Evolutionary conservation across 2,113 vertebrate genomes (phyloP).

Genomic region (Tyrannus savana): DNA sequence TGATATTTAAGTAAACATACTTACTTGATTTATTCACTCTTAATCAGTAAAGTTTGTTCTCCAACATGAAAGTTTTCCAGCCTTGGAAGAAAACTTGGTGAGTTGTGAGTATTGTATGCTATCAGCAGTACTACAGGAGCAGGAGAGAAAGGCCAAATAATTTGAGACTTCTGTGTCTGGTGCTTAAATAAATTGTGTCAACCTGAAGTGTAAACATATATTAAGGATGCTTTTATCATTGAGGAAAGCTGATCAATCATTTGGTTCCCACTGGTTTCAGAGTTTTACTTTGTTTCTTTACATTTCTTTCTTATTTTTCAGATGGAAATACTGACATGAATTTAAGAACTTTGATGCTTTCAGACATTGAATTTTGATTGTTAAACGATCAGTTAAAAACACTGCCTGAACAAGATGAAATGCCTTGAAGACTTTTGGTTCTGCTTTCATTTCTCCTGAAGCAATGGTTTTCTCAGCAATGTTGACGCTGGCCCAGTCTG

Average conservation of each 20-base stretch:
- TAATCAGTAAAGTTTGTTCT: neutral
- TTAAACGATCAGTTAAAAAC: conserved; percentile 37
- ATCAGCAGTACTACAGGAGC: neutral
- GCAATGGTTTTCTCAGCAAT: conserved; percentile 83
- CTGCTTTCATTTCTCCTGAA: conserved; percentile 47
- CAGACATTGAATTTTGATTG: conserved; percentile 20
- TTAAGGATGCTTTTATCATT: neutral
- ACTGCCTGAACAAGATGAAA: conserved; percentile 59
- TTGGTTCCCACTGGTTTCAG: neutral
- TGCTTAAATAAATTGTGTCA: neutral
- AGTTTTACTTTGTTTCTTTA: neutral
- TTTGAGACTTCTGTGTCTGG: fast-evolving
- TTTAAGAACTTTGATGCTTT: conserved; percentile 57
- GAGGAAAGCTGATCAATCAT: neutral
- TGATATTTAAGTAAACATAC: neutral
- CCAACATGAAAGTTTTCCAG: neutral
- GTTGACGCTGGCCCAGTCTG: conserved; percentile 72
- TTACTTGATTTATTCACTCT: neutral
- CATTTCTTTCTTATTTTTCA: conserved; percentile 57
- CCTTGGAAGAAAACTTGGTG: neutral
- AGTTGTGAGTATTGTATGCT: neutral
- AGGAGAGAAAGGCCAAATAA: neutral
- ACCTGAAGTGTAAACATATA: neutral
- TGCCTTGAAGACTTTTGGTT: conserved; percentile 60
- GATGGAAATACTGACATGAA: conserved; percentile 52